Percentiles rank a stretch among this genome's conserved stretches.
phyloP scores from a whole-genome alignment of 1,140 invertebrate species.

The Drosophila parabipectinata region DNA sequence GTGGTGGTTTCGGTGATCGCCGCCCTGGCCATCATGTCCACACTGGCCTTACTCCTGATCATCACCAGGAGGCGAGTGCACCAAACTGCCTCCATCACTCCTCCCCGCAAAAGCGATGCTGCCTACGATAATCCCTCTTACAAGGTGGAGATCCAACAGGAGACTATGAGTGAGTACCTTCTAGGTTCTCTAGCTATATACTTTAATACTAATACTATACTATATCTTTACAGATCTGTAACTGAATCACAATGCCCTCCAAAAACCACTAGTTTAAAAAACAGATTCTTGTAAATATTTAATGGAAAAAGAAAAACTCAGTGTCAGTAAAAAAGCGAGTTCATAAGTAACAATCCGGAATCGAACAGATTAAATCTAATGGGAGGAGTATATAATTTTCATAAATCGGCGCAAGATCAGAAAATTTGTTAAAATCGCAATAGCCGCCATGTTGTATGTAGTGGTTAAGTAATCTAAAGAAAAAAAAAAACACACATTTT shows the following conservation, averaged over 20 bases:
- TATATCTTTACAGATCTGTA: slow-evolving; percentile 71
- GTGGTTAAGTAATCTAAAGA: slow-evolving; percentile 63
- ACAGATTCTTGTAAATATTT: slow-evolving; percentile 74
- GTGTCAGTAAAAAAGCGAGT: slow-evolving; percentile 57
- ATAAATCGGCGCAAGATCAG: slow-evolving; percentile 54
- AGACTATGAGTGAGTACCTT: slow-evolving; percentile 90
- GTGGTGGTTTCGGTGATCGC: slow-evolving; percentile 94
- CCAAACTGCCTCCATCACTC: slow-evolving; percentile 88
- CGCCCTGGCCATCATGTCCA: slow-evolving; percentile 91
- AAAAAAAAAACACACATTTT: slow-evolving; percentile 35
- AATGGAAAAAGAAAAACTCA: slow-evolving; percentile 61
- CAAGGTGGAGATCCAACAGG: slow-evolving; percentile 96
- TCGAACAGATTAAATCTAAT: slow-evolving; percentile 28
- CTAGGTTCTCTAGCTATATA: neutral
- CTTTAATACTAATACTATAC: neutral
- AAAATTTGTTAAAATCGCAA: slow-evolving; percentile 39
- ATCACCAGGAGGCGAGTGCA: slow-evolving; percentile 90
- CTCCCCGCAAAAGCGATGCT: slow-evolving; percentile 85
- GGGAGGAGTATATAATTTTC: slow-evolving; percentile 28
- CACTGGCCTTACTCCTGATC: slow-evolving; percentile 91
- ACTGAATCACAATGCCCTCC: slow-evolving; percentile 51
- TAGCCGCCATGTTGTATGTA: slow-evolving; percentile 75
- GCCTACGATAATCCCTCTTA: slow-evolving; percentile 97
- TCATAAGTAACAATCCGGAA: slow-evolving; percentile 18
- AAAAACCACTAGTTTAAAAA: slow-evolving; percentile 64